Percentiles rank a stretch among this genome's conserved stretches.
Conservation (phyloP, 2,113 vertebrate genomes). For the Dendropsophus ebraccatus region DNA sequence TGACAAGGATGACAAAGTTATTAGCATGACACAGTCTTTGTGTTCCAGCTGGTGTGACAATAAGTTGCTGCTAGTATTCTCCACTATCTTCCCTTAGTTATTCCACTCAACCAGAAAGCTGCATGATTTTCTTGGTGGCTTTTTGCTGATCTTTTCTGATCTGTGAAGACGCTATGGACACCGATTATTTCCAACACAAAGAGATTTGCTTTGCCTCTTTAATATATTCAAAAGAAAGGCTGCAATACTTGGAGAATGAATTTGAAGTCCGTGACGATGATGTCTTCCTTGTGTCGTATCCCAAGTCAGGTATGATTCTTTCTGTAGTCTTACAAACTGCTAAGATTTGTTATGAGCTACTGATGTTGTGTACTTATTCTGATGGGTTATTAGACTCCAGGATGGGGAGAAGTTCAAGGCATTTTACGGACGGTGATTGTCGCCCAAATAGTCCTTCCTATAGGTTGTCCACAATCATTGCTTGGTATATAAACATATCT, state of each 20-base stretch:
- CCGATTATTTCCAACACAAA: conserved; percentile 44
- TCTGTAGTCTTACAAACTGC: too few relatives aligned
- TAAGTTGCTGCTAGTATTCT: background rate
- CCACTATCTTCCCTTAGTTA: background rate
- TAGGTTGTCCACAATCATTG: too few relatives aligned
- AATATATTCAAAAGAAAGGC: background rate
- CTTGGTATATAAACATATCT: too few relatives aligned
- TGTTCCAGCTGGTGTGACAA: background rate
- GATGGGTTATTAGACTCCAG: too few relatives aligned
- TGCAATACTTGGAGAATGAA: conserved; percentile 34
- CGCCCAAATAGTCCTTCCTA: too few relatives aligned
- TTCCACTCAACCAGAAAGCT: background rate
- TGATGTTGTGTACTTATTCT: too few relatives aligned
- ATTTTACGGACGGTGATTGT: too few relatives aligned
- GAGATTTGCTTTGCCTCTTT: background rate
- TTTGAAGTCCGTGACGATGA: conserved; percentile 34
- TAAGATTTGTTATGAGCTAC: too few relatives aligned
- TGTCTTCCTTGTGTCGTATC: conserved; percentile 46
- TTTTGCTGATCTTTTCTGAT: background rate
- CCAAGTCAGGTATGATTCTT: conserved; percentile 46
- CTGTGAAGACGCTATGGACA: background rate
- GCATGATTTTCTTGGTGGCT: background rate
- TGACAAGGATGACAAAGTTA: background rate
- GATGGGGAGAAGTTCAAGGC: too few relatives aligned
- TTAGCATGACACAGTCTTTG: background rate